These are phyloP conservation scores for Saxidomus purpurata DNA, from an alignment of 1,140 invertebrate species.

Conservation along the genomic window DNA sequence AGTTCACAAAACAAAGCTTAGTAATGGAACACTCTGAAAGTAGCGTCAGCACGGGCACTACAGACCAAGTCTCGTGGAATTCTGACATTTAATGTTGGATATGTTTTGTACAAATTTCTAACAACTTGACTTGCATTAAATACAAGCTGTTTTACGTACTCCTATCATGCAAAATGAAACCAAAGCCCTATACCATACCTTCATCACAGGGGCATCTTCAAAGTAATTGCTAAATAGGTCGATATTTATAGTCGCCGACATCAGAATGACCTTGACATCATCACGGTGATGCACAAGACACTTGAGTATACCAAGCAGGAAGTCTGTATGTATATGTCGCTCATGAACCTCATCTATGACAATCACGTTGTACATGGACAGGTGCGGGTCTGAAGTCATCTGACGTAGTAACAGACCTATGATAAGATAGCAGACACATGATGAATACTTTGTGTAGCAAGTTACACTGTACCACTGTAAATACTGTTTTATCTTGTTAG, in stretches of 20 bases:
- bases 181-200: conserved; percentile 74
- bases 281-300: conserved; percentile 93
- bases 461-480: background rate
- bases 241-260: conserved; percentile 99
- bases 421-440: no score
- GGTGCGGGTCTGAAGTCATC: conserved; percentile 84
- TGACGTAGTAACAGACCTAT: conserved; percentile 94
- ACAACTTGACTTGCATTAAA: no score
- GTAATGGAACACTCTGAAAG: no score
- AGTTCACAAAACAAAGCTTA: no score
- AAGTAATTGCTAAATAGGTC: conserved; percentile 97
- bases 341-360: conserved; percentile 91
- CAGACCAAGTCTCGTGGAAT: no score
- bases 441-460: no score
- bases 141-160: no score
- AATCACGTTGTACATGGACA: conserved; percentile 86
- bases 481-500: no score
- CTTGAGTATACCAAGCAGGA: conserved; percentile 96
- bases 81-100: no score
- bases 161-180: no score
- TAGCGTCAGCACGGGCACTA: no score
- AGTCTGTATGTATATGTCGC: conserved; percentile 97
- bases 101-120: no score
- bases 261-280: conserved; percentile 97
- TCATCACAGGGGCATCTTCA: conserved; percentile 87